These are phyloP conservation scores for Dendrocopos noguchii DNA, from an alignment of 2,113 vertebrate genomes.

Conservation along the genomic window DNA sequence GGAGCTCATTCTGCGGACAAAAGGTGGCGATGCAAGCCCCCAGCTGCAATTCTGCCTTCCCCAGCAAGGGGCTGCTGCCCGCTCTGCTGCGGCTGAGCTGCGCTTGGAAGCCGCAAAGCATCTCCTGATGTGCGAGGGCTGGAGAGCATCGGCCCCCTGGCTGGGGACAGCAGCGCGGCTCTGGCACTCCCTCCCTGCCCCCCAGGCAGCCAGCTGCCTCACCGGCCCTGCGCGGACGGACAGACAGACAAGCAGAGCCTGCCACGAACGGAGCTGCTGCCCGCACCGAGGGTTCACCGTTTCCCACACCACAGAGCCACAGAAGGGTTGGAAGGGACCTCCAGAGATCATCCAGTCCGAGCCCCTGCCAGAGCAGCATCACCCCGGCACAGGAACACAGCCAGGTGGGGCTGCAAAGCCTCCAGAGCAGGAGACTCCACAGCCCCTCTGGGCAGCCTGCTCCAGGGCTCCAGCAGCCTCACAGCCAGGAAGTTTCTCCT, in stretches of 20 bases:
- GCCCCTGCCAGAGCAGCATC: too few species aligned
- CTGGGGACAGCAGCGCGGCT: background rate
- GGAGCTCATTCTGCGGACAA: background rate
- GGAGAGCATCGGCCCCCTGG: background rate
- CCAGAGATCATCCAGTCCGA: too few species aligned
- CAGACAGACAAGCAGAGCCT: background rate
- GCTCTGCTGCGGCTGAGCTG: background rate
- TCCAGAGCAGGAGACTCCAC: too few species aligned
- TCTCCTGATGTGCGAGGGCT: background rate
- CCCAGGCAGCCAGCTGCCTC: background rate
- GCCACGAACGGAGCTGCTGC: accelerated
- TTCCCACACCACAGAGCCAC: background rate
- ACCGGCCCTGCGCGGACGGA: background rate
- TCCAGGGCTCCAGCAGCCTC: too few species aligned
- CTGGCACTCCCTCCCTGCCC: background rate
- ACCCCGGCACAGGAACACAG: too few species aligned
- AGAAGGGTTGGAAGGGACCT: too few species aligned
- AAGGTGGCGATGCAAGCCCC: background rate
- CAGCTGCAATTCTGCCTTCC: background rate
- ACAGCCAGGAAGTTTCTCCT: too few species aligned
- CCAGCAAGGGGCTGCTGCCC: background rate
- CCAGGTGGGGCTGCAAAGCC: too few species aligned
- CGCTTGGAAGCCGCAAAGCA: background rate
- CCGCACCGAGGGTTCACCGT: accelerated
- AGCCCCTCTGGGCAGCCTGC: too few species aligned